Percentiles rank a stretch among this genome's conserved stretches.
phyloP scores from a whole-genome alignment of 2,113 vertebrate species.

The Notiomystis cincta region DNA sequence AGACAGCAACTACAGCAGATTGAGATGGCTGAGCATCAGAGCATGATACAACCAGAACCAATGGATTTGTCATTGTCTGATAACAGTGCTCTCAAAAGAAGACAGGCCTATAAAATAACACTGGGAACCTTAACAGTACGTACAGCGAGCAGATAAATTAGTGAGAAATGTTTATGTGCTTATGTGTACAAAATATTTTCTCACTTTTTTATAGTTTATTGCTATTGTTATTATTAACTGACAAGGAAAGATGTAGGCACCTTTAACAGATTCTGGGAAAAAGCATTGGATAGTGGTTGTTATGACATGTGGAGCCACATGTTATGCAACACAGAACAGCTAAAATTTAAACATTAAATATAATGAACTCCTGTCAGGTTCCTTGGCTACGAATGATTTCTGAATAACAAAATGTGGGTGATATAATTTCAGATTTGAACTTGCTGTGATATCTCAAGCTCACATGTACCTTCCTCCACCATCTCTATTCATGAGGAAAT shows the following conservation, averaged over 20 bases:
- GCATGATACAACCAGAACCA: neutral
- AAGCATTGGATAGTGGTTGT: neutral
- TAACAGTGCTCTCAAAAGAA: neutral
- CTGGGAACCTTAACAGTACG: neutral
- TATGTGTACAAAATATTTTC: neutral
- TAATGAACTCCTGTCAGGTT: neutral
- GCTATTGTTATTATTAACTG: neutral
- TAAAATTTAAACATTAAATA: neutral
- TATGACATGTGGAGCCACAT: neutral
- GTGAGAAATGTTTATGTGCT: neutral
- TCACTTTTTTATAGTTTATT: neutral
- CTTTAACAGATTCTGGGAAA: neutral
- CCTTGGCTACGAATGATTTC: neutral
- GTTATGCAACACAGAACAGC: neutral
- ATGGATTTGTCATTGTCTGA: neutral
- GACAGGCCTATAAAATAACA: neutral
- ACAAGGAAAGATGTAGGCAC: neutral
- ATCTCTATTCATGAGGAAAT: neutral
- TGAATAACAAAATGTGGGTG: neutral
- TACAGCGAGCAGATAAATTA: neutral
- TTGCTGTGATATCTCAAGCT: neutral
- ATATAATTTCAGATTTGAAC: neutral
- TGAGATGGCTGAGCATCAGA: neutral
- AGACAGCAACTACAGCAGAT: neutral
- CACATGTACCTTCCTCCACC: neutral